phyloP scores from a whole-genome alignment of 1,140 invertebrate genomes.

The Reticulitermes speratus region DNA sequence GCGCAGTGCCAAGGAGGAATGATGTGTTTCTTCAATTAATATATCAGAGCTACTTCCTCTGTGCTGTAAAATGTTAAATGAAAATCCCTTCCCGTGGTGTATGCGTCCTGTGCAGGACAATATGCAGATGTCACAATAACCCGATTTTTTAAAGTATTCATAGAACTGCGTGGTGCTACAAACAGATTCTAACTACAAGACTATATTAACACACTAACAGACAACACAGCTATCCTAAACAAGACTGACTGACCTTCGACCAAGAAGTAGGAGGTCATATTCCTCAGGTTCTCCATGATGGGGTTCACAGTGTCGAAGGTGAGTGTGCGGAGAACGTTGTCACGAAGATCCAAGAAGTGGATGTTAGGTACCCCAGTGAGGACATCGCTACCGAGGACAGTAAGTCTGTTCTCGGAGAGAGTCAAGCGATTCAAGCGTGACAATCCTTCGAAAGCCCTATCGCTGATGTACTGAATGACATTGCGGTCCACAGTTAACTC shows the following conservation, averaged over 20 bases:
- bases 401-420: constrained; percentile 72
- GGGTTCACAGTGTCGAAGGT: constrained; percentile 69
- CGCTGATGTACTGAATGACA: constrained; percentile 63
- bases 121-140: too few species aligned
- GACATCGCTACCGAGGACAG: constrained; percentile 60
- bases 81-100: too few species aligned
- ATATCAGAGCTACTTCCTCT: too few species aligned
- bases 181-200: too few species aligned
- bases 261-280: constrained; percentile 66
- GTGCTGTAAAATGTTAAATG: too few species aligned
- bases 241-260: constrained; percentile 66
- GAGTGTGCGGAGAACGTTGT: constrained; percentile 70
- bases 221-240: too few species aligned
- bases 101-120: too few species aligned
- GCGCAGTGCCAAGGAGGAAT: too few species aligned
- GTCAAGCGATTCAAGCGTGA: constrained; percentile 63
- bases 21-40: too few species aligned
- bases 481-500: constrained; percentile 73
- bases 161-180: too few species aligned
- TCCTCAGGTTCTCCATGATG: constrained; percentile 71
- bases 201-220: too few species aligned
- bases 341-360: constrained; percentile 67
- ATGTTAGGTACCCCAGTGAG: constrained; percentile 64
- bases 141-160: too few species aligned
- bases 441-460: constrained; percentile 69